Evolutionary conservation across 2,113 vertebrate species (phyloP).

Genomic region (Gallinago paraguaiae): DNA sequence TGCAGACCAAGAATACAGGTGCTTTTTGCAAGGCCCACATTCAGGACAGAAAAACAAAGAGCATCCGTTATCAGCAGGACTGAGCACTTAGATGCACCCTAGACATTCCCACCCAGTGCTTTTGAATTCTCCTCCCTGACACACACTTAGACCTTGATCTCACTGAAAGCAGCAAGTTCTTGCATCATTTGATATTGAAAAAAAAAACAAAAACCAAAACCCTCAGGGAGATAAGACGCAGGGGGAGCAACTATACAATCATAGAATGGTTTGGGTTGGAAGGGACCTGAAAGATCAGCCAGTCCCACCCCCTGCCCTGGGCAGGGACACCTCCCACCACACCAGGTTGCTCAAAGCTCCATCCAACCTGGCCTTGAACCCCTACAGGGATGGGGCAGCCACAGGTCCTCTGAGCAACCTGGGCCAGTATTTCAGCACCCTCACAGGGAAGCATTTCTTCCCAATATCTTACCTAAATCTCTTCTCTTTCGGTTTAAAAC

Average conservation of each 20-base stretch:
- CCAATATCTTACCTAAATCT: too few relatives aligned
- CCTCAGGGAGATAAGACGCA: neutral
- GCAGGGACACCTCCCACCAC: too few relatives aligned
- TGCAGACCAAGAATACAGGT: neutral
- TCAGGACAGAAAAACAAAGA: rapidly evolving
- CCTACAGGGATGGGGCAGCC: too few relatives aligned
- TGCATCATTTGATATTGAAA: rapidly evolving
- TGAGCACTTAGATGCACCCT: neutral
- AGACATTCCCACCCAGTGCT: neutral
- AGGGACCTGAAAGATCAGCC: too few relatives aligned
- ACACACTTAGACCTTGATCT: neutral
- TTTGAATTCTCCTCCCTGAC: neutral
- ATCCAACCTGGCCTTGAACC: too few relatives aligned
- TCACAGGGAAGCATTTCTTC: too few relatives aligned
- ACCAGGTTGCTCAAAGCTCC: too few relatives aligned
- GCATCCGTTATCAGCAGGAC: neutral
- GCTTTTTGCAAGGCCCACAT: neutral
- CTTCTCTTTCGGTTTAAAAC: too few relatives aligned
- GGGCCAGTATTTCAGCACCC: too few relatives aligned
- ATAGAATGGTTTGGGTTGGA: too few relatives aligned
- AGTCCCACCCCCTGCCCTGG: too few relatives aligned
- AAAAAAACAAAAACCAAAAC: neutral
- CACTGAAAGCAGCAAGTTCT: neutral
- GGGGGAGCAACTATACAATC: neutral
- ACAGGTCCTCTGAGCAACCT: too few relatives aligned